These are phyloP conservation scores for Zenarchopterus dispar DNA, from an alignment of 2,797 vertebrate genomes.

Conservation along the genomic window DNA sequence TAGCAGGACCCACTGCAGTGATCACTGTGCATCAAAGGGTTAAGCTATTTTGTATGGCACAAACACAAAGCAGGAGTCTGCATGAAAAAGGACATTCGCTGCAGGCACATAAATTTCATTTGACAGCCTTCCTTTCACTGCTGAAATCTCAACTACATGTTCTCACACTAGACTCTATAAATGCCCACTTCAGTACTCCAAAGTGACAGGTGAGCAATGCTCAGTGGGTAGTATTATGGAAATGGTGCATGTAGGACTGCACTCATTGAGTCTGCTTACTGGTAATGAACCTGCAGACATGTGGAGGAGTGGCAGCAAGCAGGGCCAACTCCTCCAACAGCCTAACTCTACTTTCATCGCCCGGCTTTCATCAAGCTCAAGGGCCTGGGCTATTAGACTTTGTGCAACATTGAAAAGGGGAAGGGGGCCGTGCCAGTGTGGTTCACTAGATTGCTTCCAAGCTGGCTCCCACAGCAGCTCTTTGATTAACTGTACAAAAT, in stretches of 20 bases:
- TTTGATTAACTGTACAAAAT: constrained; percentile 60
- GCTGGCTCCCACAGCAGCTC: constrained; percentile 50
- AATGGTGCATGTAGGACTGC: constrained; percentile 49
- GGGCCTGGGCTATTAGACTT: constrained; percentile 69
- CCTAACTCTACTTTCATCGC: constrained; percentile 68
- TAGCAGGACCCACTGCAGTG: no score
- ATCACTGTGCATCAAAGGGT: no score
- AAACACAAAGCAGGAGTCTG: background rate
- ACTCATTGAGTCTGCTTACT: constrained; percentile 40
- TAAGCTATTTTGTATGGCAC: no score
- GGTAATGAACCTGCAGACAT: constrained; percentile 64
- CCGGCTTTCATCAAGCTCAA: constrained; percentile 72
- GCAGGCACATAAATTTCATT: constrained; percentile 11
- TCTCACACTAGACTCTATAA: constrained; percentile 28
- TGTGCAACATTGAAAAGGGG: constrained; percentile 55
- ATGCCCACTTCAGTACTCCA: constrained; percentile 26
- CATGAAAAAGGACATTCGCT: constrained; percentile 30
- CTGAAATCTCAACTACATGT: constrained; percentile 29
- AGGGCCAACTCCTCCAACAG: constrained; percentile 59
- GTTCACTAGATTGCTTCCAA: constrained; percentile 64
- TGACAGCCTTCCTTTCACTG: constrained; percentile 12
- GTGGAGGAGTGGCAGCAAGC: constrained; percentile 65
- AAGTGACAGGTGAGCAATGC: constrained; percentile 59
- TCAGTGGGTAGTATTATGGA: constrained; percentile 57
- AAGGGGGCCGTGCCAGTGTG: constrained; percentile 55